phyloP scores from a whole-genome alignment of 2,797 vertebrate genomes.

The Trachurus trachurus region DNA sequence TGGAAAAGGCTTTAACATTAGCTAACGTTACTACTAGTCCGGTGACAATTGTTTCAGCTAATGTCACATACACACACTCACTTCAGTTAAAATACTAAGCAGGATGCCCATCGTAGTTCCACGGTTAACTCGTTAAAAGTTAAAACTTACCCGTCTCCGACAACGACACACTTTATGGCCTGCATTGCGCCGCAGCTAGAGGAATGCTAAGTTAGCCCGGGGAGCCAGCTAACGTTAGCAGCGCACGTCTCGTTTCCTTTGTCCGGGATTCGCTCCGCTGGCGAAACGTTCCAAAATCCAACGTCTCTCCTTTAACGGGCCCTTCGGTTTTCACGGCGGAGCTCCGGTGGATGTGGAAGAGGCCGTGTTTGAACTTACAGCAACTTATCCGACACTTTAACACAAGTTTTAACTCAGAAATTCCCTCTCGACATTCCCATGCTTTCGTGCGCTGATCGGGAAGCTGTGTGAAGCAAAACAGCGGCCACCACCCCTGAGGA shows the following conservation, averaged over 20 bases:
- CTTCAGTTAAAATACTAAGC: background rate
- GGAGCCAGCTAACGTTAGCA: slow-evolving; percentile 78
- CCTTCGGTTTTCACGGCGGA: background rate
- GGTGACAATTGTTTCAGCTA: slow-evolving; percentile 18
- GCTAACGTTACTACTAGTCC: background rate
- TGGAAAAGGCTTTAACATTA: slow-evolving; percentile 14
- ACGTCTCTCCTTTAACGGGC: slow-evolving; percentile 11
- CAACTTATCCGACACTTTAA: slow-evolving; percentile 65
- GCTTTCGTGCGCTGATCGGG: slow-evolving; percentile 65
- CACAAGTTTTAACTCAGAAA: slow-evolving; percentile 57
- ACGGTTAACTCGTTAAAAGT: background rate
- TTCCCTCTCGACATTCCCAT: slow-evolving; percentile 78
- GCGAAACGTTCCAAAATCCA: slow-evolving; percentile 47
- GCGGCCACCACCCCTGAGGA: slow-evolving; percentile 83
- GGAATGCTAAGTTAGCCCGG: slow-evolving; percentile 77
- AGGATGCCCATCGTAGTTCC: background rate
- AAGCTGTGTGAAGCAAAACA: slow-evolving; percentile 76
- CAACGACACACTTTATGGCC: slow-evolving; percentile 99
- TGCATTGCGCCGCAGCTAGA: slow-evolving; percentile 89
- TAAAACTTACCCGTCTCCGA: slow-evolving; percentile 94
- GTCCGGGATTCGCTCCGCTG: slow-evolving; percentile 69
- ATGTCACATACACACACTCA: background rate
- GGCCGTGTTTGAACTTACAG: slow-evolving; percentile 12
- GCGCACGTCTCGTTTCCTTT: slow-evolving; percentile 70
- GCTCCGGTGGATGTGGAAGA: slow-evolving; percentile 1